phyloP scores from a whole-genome alignment of 2,113 vertebrate genomes.

The Oreochromis niloticus region DNA sequence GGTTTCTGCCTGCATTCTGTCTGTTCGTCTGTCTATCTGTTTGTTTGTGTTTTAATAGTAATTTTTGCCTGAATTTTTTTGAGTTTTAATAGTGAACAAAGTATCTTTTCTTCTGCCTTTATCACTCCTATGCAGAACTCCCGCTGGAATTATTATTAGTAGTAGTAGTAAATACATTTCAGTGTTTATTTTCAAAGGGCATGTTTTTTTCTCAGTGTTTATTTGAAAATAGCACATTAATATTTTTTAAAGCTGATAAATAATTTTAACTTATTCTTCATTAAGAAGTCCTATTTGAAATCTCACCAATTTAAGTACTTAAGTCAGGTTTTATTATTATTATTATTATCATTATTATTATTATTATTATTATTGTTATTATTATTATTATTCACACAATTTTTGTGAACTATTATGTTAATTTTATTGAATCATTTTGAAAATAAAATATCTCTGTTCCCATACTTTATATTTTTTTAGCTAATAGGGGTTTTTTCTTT shows the following conservation, averaged over 20 bases:
- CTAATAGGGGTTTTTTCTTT: accelerated
- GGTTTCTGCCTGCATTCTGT: neutral
- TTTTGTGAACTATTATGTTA: neutral
- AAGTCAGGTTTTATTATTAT: neutral
- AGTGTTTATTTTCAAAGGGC: neutral
- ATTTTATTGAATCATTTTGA: neutral
- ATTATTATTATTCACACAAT: accelerated
- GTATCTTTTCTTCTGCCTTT: neutral
- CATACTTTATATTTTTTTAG: neutral
- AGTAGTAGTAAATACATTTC: neutral
- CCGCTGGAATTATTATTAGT: accelerated
- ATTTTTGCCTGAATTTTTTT: no score
- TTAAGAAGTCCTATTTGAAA: neutral
- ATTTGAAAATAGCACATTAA: neutral
- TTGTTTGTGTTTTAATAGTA: neutral
- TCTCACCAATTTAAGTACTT: neutral
- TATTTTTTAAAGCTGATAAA: neutral
- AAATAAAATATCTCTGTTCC: neutral
- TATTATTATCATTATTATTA: neutral
- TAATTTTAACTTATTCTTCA: neutral
- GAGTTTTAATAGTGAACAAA: neutral
- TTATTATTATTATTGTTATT: neutral
- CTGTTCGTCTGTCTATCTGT: neutral
- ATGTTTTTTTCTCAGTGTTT: neutral
- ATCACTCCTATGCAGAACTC: neutral